Base-by-base conservation (phyloP, 1,140 invertebrate species). In the Pogonognathellus flavescens region DNA sequence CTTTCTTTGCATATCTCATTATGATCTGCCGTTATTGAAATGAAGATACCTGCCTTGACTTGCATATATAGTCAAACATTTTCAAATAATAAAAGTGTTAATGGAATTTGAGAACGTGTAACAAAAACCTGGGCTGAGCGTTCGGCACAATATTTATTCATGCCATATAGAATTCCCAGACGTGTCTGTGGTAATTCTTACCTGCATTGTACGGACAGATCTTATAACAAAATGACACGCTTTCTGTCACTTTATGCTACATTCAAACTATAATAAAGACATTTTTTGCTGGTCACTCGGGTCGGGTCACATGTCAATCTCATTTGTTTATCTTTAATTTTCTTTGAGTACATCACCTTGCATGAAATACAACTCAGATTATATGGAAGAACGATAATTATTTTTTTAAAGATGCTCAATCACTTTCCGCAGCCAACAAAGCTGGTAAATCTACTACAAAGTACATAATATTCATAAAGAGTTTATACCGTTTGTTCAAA, bases 1-100 rank as follows among this genome's bases (percentile, higher is more conserved):
- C 25, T 72, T 49, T 31, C 66, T 76, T 76, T 76, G 31, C 70
- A 76, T 76, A 76, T 76, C 70, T 76, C 70, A 76, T 76, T 76
- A 76, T n/a, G 70, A 76, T 76, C 70, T 76, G 70, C 70, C 70
- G 70, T 76, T 76, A 76, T 76, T 76, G 70, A 76, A 66, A 76
- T 76, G 11, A 49, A 49, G 31, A 41, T 49, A 76, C n/a, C 31
- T 41, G 31, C 31, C n/a, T 10, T 49, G 70, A 50, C 14, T 49
- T 10, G 31, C 31, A 41, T 41, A 41, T 41, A 41, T 41, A 41
- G 31, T 41, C n/a, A 31, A 76, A 31, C 3, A 50, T 76, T 76
- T 76, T 49, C 41, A 16, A 76, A n/a, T 18, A 50, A 76, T 41
- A 41, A 76, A 76, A 76, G 70, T 76, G 70, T 76, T 41, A 76